A percentile compares a stretch with the other conserved stretches of the same genome.
phyloP scores from a whole-genome alignment of 2,797 vertebrate species.

The Sphenodon punctatus region DNA sequence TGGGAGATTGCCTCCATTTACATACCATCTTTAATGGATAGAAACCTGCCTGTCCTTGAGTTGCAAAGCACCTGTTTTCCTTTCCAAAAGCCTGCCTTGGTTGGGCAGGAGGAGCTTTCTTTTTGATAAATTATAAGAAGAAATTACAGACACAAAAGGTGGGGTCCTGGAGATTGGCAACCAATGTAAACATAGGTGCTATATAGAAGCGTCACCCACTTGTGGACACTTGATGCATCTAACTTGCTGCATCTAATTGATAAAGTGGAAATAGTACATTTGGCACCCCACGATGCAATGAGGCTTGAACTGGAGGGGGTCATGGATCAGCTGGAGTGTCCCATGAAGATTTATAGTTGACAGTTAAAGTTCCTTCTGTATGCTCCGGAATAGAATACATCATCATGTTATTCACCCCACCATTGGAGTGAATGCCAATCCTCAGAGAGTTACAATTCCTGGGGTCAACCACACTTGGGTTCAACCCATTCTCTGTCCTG shows the following conservation, averaged over 20 bases:
- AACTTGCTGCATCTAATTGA: no score
- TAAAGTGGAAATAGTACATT: no score
- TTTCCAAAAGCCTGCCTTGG: conserved; percentile 60
- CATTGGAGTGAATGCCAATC: background rate
- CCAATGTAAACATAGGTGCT: background rate
- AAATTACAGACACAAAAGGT: background rate
- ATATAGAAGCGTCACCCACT: background rate
- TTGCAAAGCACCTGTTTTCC: conserved; percentile 74
- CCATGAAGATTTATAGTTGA: no score
- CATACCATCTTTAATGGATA: conserved; percentile 95
- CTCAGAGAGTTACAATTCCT: no score
- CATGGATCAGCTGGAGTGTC: no score
- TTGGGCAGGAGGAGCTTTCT: background rate
- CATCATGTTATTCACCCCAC: background rate
- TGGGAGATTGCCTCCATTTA: conserved; percentile 90
- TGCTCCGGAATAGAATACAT: background rate
- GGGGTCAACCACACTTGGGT: no score
- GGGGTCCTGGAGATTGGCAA: background rate
- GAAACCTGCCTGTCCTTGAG: conserved; percentile 91
- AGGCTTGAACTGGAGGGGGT: no score
- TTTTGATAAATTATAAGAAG: conserved; percentile 19
- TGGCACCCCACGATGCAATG: no score
- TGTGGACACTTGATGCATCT: no score
- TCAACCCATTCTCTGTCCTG: background rate
- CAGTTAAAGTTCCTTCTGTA: background rate